A percentile compares a stretch with the other conserved stretches of the same genome.
phyloP scores from a whole-genome alignment of 2,888 invertebrate genomes.

The Buathra laborator region DNA sequence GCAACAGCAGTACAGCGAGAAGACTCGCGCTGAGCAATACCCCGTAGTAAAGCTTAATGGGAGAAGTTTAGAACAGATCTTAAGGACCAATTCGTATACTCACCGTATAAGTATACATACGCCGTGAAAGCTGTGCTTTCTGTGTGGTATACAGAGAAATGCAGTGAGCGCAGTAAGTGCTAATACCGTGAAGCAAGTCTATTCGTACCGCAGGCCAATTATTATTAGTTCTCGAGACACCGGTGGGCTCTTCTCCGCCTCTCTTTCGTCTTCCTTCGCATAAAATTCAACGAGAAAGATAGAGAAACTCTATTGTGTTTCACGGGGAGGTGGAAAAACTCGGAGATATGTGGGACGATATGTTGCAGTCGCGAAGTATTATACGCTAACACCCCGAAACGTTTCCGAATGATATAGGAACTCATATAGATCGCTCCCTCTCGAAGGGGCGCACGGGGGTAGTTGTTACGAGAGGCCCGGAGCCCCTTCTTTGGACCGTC shows the following conservation, averaged over 20 bases:
- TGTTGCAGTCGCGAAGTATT: slow-evolving; percentile 1
- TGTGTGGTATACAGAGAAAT: background rate
- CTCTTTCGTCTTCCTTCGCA: background rate
- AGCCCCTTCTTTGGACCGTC: background rate
- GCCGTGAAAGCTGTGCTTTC: background rate
- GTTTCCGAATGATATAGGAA: background rate
- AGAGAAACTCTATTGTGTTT: slow-evolving; percentile 22
- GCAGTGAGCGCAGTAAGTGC: slow-evolving; percentile 12
- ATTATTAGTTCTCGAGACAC: slow-evolving; percentile 17
- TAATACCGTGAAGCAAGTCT: slow-evolving; percentile 31
- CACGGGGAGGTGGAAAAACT: background rate
- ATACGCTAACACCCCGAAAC: slow-evolving; percentile 1
- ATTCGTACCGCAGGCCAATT: slow-evolving; percentile 29
- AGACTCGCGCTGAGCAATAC: slow-evolving; percentile 44
- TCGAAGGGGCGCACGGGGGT: background rate
- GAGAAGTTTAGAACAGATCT: slow-evolving; percentile 59
- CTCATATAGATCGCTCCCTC: background rate
- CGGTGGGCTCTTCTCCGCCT: background rate
- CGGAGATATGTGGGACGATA: background rate
- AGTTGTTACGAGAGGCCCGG: slow-evolving; percentile 13
- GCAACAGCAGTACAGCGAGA: slow-evolving; percentile 1
- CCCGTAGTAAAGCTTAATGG: slow-evolving; percentile 58
- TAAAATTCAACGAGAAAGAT: background rate
- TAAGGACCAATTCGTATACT: slow-evolving; percentile 47
- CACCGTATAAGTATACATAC: slow-evolving; percentile 15